phyloP scores from a whole-genome alignment of 1,140 invertebrate genomes.

The Drosophila insularis region DNA sequence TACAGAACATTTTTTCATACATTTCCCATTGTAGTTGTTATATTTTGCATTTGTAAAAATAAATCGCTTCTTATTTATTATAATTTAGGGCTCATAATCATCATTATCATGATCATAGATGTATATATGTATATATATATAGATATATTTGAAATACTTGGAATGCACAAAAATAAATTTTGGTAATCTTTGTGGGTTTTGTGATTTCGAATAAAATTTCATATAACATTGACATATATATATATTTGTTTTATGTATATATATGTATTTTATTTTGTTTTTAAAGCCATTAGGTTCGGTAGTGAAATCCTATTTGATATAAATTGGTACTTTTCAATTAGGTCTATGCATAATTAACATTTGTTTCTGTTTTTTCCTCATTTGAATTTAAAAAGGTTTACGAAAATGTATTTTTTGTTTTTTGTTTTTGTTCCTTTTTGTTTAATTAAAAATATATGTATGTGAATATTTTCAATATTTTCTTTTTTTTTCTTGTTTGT shows the following conservation, averaged over 20 bases:
- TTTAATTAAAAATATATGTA: slow-evolving; percentile 70
- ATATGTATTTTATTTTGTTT: slow-evolving; percentile 28
- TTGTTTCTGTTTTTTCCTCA: slow-evolving; percentile 21
- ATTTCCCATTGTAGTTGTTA: slow-evolving; percentile 26
- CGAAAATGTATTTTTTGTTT: slow-evolving; percentile 33
- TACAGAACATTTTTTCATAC: slow-evolving; percentile 50
- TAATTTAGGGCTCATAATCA: slow-evolving; percentile 21
- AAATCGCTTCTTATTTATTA: slow-evolving; percentile 45
- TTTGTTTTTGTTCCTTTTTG: slow-evolving; percentile 6
- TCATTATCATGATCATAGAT: slow-evolving; percentile 21
- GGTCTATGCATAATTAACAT: slow-evolving; percentile 43
- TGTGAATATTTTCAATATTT: slow-evolving; percentile 23
- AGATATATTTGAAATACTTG: slow-evolving; percentile 74
- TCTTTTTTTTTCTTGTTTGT: neutral
- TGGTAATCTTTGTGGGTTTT: slow-evolving; percentile 34
- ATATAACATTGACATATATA: slow-evolving; percentile 55
- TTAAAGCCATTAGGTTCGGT: slow-evolving; percentile 73
- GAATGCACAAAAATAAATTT: slow-evolving; percentile 73
- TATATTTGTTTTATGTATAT: slow-evolving; percentile 21
- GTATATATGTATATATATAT: slow-evolving; percentile 30
- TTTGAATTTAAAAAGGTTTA: slow-evolving; percentile 60
- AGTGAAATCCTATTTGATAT: slow-evolving; percentile 68
- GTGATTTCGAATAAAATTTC: slow-evolving; percentile 49
- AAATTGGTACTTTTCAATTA: slow-evolving; percentile 61
- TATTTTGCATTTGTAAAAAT: slow-evolving; percentile 44